These are phyloP conservation scores for Gopherus flavomarginatus DNA, from an alignment of 2,113 vertebrate species.

Conservation along the genomic window DNA sequence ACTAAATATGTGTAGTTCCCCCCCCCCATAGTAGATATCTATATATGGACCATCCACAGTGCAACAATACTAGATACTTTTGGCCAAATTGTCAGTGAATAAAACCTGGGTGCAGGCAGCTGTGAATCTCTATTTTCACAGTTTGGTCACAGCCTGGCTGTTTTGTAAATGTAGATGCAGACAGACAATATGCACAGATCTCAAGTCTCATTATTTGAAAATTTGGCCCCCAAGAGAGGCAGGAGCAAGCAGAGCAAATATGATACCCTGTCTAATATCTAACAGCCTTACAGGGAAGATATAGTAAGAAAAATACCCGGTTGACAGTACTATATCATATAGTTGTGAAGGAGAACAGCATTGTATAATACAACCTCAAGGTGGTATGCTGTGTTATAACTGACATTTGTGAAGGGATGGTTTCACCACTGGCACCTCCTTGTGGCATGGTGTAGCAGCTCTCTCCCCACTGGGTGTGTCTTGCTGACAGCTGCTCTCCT, in stretches of 20 bases:
- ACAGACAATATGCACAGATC: not conserved
- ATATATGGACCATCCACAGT: not conserved
- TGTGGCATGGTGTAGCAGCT: too few species aligned
- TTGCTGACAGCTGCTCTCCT: too few species aligned
- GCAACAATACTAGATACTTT: not conserved
- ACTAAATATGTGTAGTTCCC: not conserved
- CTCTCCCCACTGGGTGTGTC: too few species aligned
- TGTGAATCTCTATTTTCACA: not conserved
- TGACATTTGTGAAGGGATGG: too few species aligned
- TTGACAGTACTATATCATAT: not conserved
- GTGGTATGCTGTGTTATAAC: not conserved
- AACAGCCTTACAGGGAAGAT: not conserved
- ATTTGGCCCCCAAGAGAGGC: not conserved
- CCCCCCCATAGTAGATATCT: not conserved
- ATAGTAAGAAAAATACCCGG: not conserved
- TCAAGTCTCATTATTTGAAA: not conserved
- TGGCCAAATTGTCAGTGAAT: not conserved
- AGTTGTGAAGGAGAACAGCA: not conserved
- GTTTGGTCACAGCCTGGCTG: not conserved
- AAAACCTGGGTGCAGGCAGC: not conserved
- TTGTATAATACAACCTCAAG: not conserved
- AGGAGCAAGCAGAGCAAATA: not conserved
- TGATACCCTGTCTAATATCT: not conserved
- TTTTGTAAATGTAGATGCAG: not conserved
- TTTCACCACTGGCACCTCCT: too few species aligned